Base-by-base conservation (phyloP, 1,140 invertebrate species). In the Drosophila arizonae region DNA sequence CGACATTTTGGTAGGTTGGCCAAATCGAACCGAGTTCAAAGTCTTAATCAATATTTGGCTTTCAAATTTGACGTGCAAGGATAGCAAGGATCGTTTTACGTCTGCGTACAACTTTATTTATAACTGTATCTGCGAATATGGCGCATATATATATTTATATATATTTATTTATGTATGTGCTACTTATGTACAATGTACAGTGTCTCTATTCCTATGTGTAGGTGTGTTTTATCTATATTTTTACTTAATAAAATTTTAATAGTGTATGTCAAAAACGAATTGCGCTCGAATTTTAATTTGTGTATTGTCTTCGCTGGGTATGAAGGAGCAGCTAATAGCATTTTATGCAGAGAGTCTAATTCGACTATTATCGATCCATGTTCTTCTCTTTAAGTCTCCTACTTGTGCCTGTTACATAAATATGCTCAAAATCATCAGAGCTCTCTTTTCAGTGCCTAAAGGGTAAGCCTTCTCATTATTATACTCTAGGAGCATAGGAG, bases 1-100 rank as follows among this genome's bases (percentile, higher is more conserved):
- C 65, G n/a, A 71, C 68, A 5, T 73, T 82, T 70, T 86, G 74
- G 72, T 88, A 79, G 41, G 6, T n/a, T 33, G 15, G 24, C 50
- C 6, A 21, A 62, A 64, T 33, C 57, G 46, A 43, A 17, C 17
- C 28, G 8, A 36, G 33, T 36, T 39, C 36, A 3, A 70, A 70
- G 75, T 70, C 15, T 79, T 51, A 43, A 45, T 41, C 77, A 69
- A 58, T 60, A 51, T 39, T n/a, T 67, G 43, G 79, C 67, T 84
- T 11, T 79, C 69, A 65, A 77, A 57, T 76, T 63, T 68, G 26
- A 30, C 60, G 54, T 63, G 26, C 48, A 57, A 62, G 30, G 55
- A 58, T 68, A 55, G 65, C 64, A 51, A 24, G 21, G 21, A 39
- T 63, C 36, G 65, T 62, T 56, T 30, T 30, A 46, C 5, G 5